A percentile compares a stretch with the other conserved stretches of the same genome.
Evolutionary conservation across 2,113 vertebrate species (phyloP).

Genomic region (Hippocampus guttulatus): DNA sequence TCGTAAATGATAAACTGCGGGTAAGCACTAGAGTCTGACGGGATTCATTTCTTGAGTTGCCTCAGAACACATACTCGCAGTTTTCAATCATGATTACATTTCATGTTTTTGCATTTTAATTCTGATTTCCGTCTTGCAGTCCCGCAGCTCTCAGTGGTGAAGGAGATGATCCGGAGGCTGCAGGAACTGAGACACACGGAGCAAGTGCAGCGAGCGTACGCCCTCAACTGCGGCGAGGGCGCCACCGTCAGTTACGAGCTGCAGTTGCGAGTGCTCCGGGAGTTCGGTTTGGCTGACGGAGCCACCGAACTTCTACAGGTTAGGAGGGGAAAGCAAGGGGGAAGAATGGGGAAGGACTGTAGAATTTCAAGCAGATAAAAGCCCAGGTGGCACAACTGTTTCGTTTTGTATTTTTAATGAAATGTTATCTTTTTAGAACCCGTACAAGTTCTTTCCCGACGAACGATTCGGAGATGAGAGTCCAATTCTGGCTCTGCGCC

Average conservation of each 20-base stretch:
- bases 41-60: neutral
- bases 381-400: neutral
- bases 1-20: no score
- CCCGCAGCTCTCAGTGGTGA: constrained; percentile 82
- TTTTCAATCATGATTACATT: neutral
- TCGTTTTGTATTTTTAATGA: neutral
- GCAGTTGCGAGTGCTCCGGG: constrained; percentile 91
- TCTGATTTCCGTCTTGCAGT: constrained; percentile 66
- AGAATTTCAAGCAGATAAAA: constrained; percentile 3
- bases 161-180: constrained; percentile 89
- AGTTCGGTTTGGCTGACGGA: constrained; percentile 89
- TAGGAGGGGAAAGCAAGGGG: constrained; percentile 2
- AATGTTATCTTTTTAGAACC: constrained; percentile 75
- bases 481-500: constrained; percentile 87
- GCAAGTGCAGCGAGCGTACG: constrained; percentile 92
- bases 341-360: no score
- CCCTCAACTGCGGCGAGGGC: constrained; percentile 92
- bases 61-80: neutral
- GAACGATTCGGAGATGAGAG: constrained; percentile 97
- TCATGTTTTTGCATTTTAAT: neutral
- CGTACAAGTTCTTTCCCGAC: constrained; percentile 97
- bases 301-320: constrained; percentile 96
- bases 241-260: constrained; percentile 96
- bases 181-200: constrained; percentile 91
- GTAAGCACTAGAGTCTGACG: neutral